phyloP scores from a whole-genome alignment of 1,140 invertebrate species.

The Lethocerus indicus region DNA sequence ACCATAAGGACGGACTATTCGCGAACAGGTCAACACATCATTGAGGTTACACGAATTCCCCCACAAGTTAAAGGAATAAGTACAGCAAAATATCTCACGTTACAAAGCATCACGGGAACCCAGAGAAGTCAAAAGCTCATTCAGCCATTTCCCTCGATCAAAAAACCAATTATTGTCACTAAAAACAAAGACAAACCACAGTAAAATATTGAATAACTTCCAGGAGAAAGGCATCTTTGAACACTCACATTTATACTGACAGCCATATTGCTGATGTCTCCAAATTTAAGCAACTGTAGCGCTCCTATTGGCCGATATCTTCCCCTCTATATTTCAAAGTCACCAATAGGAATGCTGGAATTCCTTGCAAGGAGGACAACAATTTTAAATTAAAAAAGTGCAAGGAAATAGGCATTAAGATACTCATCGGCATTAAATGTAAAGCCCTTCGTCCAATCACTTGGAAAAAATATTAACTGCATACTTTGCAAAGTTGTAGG shows the following conservation, averaged over 20 bases:
- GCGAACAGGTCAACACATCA: too few species aligned
- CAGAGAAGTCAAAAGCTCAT: not conserved
- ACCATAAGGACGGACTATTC: too few species aligned
- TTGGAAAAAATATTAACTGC: too few species aligned
- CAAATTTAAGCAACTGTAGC: slow-evolving; percentile 32
- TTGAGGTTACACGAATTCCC: not conserved
- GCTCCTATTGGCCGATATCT: not conserved
- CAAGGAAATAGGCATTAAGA: too few species aligned
- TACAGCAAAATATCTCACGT: slow-evolving; percentile 3
- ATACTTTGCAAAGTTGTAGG: too few species aligned
- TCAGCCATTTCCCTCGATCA: not conserved
- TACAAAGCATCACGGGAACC: not conserved
- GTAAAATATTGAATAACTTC: slow-evolving; percentile 23
- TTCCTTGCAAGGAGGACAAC: too few species aligned
- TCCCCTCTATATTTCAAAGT: too few species aligned
- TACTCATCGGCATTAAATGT: too few species aligned
- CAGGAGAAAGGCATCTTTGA: slow-evolving; percentile 62
- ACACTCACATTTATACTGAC: slow-evolving; percentile 76
- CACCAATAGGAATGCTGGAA: too few species aligned
- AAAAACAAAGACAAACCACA: not conserved
- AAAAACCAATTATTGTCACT: not conserved
- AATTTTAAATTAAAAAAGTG: too few species aligned
- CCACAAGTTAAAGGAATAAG: not conserved
- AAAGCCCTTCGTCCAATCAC: too few species aligned
- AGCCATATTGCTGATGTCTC: slow-evolving; percentile 63